These are phyloP conservation scores for human (Homo sapiens) DNA, from an alignment of 2,113 vertebrate species.

Conservation along the genomic window GRCh38 chr21:37065001-37065500, in stretches of 20 bases:
- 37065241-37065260: neutral
- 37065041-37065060: neutral
- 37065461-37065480: constrained; percentile 12
- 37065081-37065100: neutral
- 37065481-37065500: neutral
- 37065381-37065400: constrained; percentile 29
- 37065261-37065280: neutral
- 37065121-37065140: neutral
- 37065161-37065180: neutral
- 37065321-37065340: neutral
- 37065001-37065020: neutral
- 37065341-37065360: neutral
- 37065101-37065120: neutral
- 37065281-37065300: neutral
- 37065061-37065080: neutral
- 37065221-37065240: neutral
- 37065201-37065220: neutral
- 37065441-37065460: neutral
- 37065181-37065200: neutral
- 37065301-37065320: neutral
- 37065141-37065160: neutral
- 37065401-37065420: neutral
- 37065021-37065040: neutral
- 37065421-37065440: neutral
- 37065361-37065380: neutral